Evolutionary conservation across 2,797 vertebrate genomes (phyloP), one percentile per base, ranked within the genome.

Genomic region (Thalassophryne amazonica): DNA sequence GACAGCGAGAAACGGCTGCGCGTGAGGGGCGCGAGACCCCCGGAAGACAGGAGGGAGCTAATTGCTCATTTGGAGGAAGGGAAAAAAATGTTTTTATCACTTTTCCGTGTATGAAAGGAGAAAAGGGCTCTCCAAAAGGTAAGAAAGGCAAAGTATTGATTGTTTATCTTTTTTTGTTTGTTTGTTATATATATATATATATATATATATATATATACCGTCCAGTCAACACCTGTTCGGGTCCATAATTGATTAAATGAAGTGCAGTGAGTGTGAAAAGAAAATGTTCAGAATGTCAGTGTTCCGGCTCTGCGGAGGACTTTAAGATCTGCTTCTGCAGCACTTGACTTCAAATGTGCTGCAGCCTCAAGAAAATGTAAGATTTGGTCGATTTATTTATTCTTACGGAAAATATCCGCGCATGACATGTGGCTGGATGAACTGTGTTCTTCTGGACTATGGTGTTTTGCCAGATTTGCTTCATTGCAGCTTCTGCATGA

Each of bases 151-250:
- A 4, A 20, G n/a, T 11, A 18, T 0, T 4, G 8, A 6, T 25
- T 5, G 13, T 3, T 45, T 10, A 8, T 7, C 3, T 19, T 32
- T 2, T 15, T 6, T 13, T 1, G 14, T 4, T 7, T 11, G n/a
- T 6, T 23, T 21, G n/a, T n/a, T n/a, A n/a, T n/a, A n/a, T n/a
- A n/a, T n/a, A n/a, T n/a, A n/a, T n/a, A n/a, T n/a, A n/a, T n/a
- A n/a, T n/a, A n/a, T n/a, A n/a, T n/a, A n/a, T n/a, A n/a, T n/a
- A n/a, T n/a, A n/a, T n/a, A n/a, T n/a, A n/a, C n/a, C n/a, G n/a
- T n/a, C n/a, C 13, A 6, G 4, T 3, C 6, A 56, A 68, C 78
- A 82, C 78, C 83, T 83, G 80, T 77, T 13, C 38, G 45, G 58
- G 1, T 27, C 48, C 13, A 0, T 69, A 66, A 80, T 73, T 69